Evolutionary conservation across 2,797 vertebrate genomes (phyloP), one percentile per base, ranked within the genome.

Genomic region (Sebastes melanostomus): DNA sequence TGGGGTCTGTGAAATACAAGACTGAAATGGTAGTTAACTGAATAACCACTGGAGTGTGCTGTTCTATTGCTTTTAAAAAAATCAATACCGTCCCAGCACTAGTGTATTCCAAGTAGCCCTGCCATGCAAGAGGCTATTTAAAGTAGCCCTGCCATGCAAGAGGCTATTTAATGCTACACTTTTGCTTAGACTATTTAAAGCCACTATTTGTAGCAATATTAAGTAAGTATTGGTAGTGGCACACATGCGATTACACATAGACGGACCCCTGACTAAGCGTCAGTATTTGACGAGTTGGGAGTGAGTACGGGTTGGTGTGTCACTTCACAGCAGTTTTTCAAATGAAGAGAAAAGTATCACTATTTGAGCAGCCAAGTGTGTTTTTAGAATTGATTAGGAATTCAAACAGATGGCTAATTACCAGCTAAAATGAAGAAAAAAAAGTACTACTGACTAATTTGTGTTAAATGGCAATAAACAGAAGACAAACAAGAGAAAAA

Each of bases 41-140:
- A 58, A 59, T 70, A 9, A 36, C 81, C 81, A 86, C 75, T 56
- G 1, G 81, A 61, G 46, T 2, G 77, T 10, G 77, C 86, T 83
- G 66, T 73, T 3, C 18, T 29, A 22, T 46, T 14, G 27, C 16
- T 27, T 29, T 71, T 55, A 36, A 56, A 29, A 29, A 4, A 20
- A 29, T 12, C 10, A 8, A 3, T 3, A 10, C 4, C 1, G 0
- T 56, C 16, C 16, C 32, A 60, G n/a, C 5, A 11, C 5, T 25
- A 4, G 4, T 29, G n/a, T 5, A 18, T n/a, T 59, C 20, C 10
- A 10, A 14, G 14, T 6, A 6, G 2, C 1, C 4, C 24, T 30
- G 32, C 6, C 6, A 14, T 30, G 3, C 9, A 24, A 3, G 5
- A 38, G 13, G 36, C 36, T 8, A 14, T 42, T 3, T 25, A 4